phyloP scores from a whole-genome alignment of 2,797 vertebrate genomes.

The Scomberomorus guttatus region DNA sequence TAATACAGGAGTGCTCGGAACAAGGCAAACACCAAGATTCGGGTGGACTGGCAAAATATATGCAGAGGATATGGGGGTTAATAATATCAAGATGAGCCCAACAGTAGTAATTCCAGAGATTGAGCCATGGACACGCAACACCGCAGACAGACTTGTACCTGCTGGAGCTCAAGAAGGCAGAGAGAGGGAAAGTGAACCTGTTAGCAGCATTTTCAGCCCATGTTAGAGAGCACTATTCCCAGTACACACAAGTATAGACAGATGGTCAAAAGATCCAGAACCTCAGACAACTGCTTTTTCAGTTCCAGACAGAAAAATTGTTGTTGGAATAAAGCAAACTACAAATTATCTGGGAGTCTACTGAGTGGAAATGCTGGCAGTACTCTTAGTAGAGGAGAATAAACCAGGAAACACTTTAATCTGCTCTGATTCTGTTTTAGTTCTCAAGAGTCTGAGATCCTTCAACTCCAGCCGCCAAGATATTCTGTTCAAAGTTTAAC shows the following conservation, averaged over 20 bases:
- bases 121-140: not conserved
- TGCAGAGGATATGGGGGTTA: slow-evolving; percentile 6
- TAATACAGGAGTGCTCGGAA: not conserved
- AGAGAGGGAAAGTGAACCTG: not conserved
- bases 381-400: no score
- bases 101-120: slow-evolving; percentile 1
- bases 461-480: no score
- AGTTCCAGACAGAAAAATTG: no score
- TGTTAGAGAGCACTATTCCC: not conserved
- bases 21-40: slow-evolving; percentile 5
- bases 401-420: no score
- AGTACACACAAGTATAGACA: not conserved
- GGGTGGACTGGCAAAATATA: not conserved
- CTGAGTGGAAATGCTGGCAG: no score
- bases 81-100: not conserved
- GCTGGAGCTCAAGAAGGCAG: slow-evolving; percentile 1
- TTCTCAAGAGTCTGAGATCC: no score
- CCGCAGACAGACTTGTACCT: not conserved
- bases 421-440: no score
- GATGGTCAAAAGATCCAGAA: not conserved
- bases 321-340: no score
- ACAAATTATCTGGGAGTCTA: no score
- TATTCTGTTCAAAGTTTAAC: no score
- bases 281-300: no score
- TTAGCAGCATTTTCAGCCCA: not conserved